Evolutionary conservation across 2,113 vertebrate species (phyloP).

Genomic region (Myotis lucifugus): DNA sequence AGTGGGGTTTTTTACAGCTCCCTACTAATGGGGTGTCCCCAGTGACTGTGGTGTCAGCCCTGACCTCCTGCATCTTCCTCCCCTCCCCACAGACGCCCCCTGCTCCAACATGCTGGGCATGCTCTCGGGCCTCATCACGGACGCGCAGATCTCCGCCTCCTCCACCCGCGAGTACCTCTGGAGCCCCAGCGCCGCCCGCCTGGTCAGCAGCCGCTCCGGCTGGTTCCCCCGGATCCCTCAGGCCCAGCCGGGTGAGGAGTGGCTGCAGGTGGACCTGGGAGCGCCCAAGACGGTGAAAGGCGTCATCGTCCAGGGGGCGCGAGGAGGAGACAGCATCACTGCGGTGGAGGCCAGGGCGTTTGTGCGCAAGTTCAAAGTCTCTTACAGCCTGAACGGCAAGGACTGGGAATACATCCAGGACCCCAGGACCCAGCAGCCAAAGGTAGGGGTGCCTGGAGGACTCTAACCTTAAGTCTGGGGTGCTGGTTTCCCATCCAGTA

Average conservation of each 20-base stretch:
- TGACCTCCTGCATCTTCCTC: not conserved
- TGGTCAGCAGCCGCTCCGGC: constrained; percentile 96
- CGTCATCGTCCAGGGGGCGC: constrained; percentile 96
- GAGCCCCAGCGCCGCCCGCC: constrained; percentile 92
- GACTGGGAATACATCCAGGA: constrained; percentile 95
- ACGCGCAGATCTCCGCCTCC: constrained; percentile 95
- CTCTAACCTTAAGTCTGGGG: not conserved
- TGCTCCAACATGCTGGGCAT: constrained; percentile 97
- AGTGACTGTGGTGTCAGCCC: not conserved
- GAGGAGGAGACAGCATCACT: constrained; percentile 93
- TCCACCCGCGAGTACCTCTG: constrained; percentile 96
- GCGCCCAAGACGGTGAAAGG: constrained; percentile 92
- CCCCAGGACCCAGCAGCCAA: constrained; percentile 91
- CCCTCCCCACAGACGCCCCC: constrained; percentile 88
- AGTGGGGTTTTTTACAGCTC: not conserved
- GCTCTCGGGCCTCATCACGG: constrained; percentile 94
- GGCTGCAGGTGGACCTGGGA: constrained; percentile 96
- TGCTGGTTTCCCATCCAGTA: not conserved
- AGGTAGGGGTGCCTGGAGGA: constrained; percentile 85
- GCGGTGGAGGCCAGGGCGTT: constrained; percentile 93
- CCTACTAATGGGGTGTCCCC: not conserved
- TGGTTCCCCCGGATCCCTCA: constrained; percentile 95
- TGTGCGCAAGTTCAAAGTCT: constrained; percentile 96
- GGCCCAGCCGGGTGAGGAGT: constrained; percentile 94
- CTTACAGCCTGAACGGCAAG: constrained; percentile 94